Conservation (phyloP, 2,888 invertebrate species). For the Ferdinandea cuprea region DNA sequence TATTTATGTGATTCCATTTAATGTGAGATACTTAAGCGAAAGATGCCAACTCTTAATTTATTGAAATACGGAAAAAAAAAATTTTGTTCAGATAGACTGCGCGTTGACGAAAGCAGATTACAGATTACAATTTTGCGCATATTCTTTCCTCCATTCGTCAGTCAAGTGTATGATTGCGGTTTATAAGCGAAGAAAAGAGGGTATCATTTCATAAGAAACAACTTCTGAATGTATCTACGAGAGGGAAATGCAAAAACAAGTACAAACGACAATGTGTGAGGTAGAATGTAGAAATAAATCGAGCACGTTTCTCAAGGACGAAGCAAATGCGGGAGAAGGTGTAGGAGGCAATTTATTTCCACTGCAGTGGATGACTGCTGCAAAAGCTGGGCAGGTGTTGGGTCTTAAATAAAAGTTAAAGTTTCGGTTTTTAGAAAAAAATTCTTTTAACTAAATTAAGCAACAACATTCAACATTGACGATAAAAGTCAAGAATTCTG, state of each 20-base stretch:
- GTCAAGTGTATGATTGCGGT: conserved; percentile 48
- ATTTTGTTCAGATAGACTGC: background rate
- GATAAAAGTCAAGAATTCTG: too few relatives aligned
- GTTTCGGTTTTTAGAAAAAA: too few relatives aligned
- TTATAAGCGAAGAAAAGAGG: conserved; percentile 1
- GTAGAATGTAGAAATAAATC: conserved; percentile 20
- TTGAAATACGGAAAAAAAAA: conserved; percentile 3
- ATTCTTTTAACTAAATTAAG: too few relatives aligned
- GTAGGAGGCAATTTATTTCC: background rate
- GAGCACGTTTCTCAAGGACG: conserved; percentile 47
- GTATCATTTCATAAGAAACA: background rate
- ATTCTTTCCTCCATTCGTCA: conserved; percentile 12
- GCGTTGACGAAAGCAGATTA: background rate
- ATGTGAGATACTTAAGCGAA: conserved; percentile 23
- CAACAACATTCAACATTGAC: too few relatives aligned
- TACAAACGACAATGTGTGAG: background rate
- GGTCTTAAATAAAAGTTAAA: too few relatives aligned
- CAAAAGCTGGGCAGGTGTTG: too few relatives aligned
- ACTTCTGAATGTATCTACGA: conserved; percentile 8
- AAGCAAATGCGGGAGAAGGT: conserved; percentile 1
- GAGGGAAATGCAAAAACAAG: background rate
- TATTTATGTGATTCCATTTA: conserved; percentile 9
- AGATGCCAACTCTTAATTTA: conserved; percentile 3
- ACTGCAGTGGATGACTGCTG: too few relatives aligned
- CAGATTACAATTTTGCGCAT: background rate